Evolutionary conservation across 2,797 vertebrate species (phyloP).

Genomic region (Balearica regulorum): DNA sequence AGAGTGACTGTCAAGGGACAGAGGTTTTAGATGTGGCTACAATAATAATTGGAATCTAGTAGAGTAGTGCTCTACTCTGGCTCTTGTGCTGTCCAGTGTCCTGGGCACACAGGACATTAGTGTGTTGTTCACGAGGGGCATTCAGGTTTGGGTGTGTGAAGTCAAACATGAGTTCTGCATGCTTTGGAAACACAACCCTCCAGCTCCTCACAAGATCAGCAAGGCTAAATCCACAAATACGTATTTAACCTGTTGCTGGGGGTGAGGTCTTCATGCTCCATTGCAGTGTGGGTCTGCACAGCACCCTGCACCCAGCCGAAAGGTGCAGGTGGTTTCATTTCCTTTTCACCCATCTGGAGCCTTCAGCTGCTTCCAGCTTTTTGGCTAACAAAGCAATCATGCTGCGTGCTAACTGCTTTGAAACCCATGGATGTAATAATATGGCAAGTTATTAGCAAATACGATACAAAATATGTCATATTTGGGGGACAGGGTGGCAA

Average conservation of each 20-base stretch:
- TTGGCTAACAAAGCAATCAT: not conserved
- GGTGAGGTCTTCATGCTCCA: not conserved
- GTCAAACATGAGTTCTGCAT: not conserved
- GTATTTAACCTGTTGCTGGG: too few species aligned
- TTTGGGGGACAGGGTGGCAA: not conserved
- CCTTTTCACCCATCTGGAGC: not conserved
- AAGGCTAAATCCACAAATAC: not conserved
- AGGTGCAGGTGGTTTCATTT: not conserved
- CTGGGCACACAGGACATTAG: too few species aligned
- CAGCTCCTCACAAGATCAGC: not conserved
- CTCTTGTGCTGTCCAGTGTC: not conserved
- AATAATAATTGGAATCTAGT: not conserved
- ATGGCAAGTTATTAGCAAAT: not conserved
- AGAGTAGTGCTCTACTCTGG: not conserved
- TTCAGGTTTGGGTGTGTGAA: not conserved
- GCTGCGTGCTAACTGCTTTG: not conserved
- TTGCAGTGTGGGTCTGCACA: not conserved
- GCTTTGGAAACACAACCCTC: not conserved
- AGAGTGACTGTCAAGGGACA: not conserved
- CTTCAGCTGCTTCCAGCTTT: not conserved
- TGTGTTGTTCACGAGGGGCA: not conserved
- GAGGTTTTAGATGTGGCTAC: not conserved
- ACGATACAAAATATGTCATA: not conserved
- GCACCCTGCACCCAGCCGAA: not conserved
- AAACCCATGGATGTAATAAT: not conserved